These are phyloP conservation scores for Triplophysa bombifrons DNA, from an alignment of 2,797 vertebrate species.

Conservation along the genomic window DNA sequence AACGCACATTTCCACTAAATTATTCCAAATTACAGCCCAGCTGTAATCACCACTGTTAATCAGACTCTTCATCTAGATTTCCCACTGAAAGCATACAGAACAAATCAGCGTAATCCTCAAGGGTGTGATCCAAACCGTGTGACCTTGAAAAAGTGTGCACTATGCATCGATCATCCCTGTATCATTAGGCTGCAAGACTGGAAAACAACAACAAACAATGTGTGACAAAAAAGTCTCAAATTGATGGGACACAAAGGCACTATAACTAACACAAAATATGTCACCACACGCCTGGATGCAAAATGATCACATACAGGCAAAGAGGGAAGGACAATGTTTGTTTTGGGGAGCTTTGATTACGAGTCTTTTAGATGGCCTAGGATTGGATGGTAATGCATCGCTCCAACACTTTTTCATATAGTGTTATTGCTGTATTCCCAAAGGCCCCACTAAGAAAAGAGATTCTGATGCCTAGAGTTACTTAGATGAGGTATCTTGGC, in stretches of 20 bases:
- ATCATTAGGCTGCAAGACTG: constrained; percentile 6
- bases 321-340: constrained; percentile 16
- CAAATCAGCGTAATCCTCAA: constrained; percentile 12
- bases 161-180: constrained; percentile 20
- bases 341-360: background rate
- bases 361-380: background rate
- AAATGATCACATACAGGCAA: background rate
- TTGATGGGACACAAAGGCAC: constrained; percentile 31
- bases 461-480: constrained; percentile 5
- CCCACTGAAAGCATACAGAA: constrained; percentile 10
- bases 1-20: background rate
- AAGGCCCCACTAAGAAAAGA: background rate
- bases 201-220: background rate
- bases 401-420: constrained; percentile 23
- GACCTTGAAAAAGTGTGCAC: constrained; percentile 28
- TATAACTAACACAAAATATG: constrained; percentile 1
- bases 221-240: constrained; percentile 12
- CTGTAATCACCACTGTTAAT: constrained; percentile 15
- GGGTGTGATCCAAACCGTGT: constrained; percentile 1
- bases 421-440: background rate
- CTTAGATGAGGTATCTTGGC: background rate
- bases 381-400: constrained; percentile 16
- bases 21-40: background rate
- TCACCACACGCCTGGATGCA: background rate
- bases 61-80: constrained; percentile 4